A percentile compares a stretch with the other conserved stretches of the same genome.
Conservation (phyloP, 1,140 invertebrate genomes). For the Drosophila quadrilineata region DNA sequence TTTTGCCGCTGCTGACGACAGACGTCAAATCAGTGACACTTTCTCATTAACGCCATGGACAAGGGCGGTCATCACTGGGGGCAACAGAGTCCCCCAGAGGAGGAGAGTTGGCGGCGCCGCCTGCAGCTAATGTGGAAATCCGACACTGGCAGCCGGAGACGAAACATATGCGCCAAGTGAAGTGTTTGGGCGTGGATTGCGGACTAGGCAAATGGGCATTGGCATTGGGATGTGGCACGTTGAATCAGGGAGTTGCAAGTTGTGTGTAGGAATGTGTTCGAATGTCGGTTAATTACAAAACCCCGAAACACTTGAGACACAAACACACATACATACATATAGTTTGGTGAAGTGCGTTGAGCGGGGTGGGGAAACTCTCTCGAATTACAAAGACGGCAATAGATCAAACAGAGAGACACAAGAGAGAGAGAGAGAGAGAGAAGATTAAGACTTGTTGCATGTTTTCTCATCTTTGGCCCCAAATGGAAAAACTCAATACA, state of each 20-base stretch:
- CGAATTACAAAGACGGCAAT: slow-evolving; percentile 49
- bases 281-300: slow-evolving; percentile 79
- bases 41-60: slow-evolving; percentile 64
- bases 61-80: background rate
- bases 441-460: slow-evolving; percentile 21
- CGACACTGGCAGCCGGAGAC: slow-evolving; percentile 37
- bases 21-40: slow-evolving; percentile 69
- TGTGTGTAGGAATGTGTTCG: slow-evolving; percentile 50
- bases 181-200: slow-evolving; percentile 65
- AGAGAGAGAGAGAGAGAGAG: background rate
- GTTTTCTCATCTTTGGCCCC: background rate
- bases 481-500: background rate
- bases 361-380: slow-evolving; percentile 22
- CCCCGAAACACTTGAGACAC: slow-evolving; percentile 45
- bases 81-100: background rate
- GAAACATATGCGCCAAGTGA: slow-evolving; percentile 65
- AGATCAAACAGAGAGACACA: slow-evolving; percentile 12
- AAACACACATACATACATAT: no score
- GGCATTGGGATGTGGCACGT: background rate
- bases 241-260: slow-evolving; percentile 30
- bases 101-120: slow-evolving; percentile 17
- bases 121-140: slow-evolving; percentile 66
- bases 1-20: slow-evolving; percentile 56
- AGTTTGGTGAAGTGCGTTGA: background rate
- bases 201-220: background rate